Evolutionary conservation across 37 sponge, comb jelly and placozoan species (phyloP).

Genomic region (Halichondria panicea): DNA sequence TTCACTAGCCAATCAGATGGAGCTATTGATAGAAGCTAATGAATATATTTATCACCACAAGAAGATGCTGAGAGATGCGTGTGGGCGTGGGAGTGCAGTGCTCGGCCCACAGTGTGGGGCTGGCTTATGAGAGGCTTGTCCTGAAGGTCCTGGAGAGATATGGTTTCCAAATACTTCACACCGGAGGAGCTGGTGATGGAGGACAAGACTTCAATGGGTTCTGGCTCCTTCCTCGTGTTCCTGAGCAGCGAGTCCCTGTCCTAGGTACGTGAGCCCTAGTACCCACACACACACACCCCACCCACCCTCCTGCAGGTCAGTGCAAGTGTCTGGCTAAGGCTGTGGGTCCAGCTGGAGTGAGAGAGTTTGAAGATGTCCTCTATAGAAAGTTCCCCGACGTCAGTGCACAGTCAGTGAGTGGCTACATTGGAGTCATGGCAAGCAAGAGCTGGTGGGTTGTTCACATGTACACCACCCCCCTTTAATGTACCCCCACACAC

Average conservation of each 20-base stretch:
- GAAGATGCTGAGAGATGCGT: too few relatives aligned
- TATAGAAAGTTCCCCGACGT: neutral
- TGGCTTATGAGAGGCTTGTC: constrained; percentile 47
- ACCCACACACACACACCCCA: neutral
- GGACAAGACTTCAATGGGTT: constrained; percentile 75
- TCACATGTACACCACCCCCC: neutral
- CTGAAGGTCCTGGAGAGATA: constrained; percentile 39
- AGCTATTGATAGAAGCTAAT: too few relatives aligned
- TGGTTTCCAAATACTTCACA: constrained; percentile 56
- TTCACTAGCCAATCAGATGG: neutral
- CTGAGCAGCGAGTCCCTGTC: constrained; percentile 2
- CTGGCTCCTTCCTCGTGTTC: constrained; percentile 67
- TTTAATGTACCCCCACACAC: neutral
- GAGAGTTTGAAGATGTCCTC: constrained; percentile 57
- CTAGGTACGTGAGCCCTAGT: neutral
- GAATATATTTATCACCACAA: too few relatives aligned
- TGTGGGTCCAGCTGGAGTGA: constrained; percentile 27
- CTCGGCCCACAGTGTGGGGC: constrained; percentile 41
- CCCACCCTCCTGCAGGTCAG: constrained; percentile 31
- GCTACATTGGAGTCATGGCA: constrained; percentile 21
- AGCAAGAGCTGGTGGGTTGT: constrained; percentile 41
- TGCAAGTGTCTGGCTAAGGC: constrained; percentile 46
- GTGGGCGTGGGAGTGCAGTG: neutral
- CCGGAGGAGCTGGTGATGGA: constrained; percentile 57
- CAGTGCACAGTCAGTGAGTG: neutral